These are phyloP conservation scores for Temnothorax ravouxi DNA, from an alignment of 2,888 invertebrate genomes.

Conservation along the genomic window DNA sequence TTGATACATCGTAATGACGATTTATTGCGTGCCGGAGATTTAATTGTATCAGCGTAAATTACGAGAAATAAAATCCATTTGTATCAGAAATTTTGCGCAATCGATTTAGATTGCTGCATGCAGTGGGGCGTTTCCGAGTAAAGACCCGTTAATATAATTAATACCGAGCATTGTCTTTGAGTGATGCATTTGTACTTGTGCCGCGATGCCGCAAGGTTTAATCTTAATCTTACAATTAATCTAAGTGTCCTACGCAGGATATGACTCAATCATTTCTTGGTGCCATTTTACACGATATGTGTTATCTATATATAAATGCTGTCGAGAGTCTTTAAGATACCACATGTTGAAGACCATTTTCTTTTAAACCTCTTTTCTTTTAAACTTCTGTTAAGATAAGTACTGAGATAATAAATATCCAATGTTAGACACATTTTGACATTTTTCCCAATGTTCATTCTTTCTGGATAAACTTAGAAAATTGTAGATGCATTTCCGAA, in stretches of 20 bases:
- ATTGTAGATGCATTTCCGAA: neutral
- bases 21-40: neutral
- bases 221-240: neutral
- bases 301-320: constrained; percentile 2
- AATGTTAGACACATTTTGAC: neutral
- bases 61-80: neutral
- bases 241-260: neutral
- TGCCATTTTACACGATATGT: neutral
- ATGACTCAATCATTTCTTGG: constrained; percentile 15
- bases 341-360: neutral
- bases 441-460: neutral
- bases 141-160: neutral
- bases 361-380: constrained; percentile 4
- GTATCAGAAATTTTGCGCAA: neutral
- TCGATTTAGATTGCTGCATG: neutral
- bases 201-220: neutral
- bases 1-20: neutral
- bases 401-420: constrained; percentile 4
- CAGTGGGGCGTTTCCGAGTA: neutral
- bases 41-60: neutral
- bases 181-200: neutral
- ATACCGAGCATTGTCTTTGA: neutral
- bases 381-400: neutral
- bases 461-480: neutral
- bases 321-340: neutral